Evolutionary conservation across 2,797 vertebrate species (phyloP).

Genomic region (Lithobates pipiens): DNA sequence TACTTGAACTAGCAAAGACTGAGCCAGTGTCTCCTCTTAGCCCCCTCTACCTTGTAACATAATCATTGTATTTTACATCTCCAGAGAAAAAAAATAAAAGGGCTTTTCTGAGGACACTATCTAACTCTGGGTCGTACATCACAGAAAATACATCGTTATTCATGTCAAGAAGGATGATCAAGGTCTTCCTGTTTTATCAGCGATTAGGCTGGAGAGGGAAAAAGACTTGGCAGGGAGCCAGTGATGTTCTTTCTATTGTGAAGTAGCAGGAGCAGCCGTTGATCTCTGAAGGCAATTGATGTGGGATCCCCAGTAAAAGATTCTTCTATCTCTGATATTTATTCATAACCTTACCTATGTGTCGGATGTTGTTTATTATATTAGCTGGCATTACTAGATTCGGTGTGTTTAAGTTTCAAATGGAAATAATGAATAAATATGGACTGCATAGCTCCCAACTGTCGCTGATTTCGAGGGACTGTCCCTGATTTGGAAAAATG

Average conservation of each 20-base stretch:
- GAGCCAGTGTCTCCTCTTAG: constrained; percentile 67
- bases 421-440: no score
- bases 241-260: constrained; percentile 57
- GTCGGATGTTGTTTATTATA: background rate
- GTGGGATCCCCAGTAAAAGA: background rate
- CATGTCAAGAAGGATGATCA: constrained; percentile 78
- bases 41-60: constrained; percentile 72
- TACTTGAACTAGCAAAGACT: constrained; percentile 74
- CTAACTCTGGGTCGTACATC: constrained; percentile 75
- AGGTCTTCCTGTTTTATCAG: constrained; percentile 77
- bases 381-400: background rate
- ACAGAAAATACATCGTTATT: constrained; percentile 76
- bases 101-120: constrained; percentile 74
- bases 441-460: no score
- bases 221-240: constrained; percentile 71
- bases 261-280: constrained; percentile 36
- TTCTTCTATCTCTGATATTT: constrained; percentile 10
- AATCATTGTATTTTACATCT: constrained; percentile 78
- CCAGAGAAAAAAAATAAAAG: constrained; percentile 66
- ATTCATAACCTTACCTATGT: constrained; percentile 11
- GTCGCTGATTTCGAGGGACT: no score
- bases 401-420: background rate
- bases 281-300: constrained; percentile 18
- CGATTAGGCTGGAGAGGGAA: constrained; percentile 73
- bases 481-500: no score